Percentiles rank a stretch among this genome's conserved stretches.
Conservation (phyloP, 2,888 invertebrate genomes). For the Tinea pellionella region DNA sequence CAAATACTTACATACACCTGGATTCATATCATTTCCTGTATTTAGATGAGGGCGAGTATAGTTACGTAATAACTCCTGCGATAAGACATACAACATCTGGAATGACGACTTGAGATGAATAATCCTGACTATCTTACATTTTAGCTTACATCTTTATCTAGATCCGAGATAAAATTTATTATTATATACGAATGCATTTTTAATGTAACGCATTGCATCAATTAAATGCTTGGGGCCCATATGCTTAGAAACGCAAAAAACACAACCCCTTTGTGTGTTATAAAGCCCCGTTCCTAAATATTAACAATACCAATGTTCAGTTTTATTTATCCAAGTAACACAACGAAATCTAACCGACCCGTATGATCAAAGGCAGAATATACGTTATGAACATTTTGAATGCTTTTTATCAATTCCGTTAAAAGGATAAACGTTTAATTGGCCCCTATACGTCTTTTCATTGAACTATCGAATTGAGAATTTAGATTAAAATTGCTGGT, state of each 20-base stretch:
- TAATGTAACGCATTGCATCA: slow-evolving; percentile 51
- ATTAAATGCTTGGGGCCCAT: slow-evolving; percentile 35
- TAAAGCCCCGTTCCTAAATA: neutral
- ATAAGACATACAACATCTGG: neutral
- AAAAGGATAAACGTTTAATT: slow-evolving; percentile 70
- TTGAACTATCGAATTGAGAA: slow-evolving; percentile 56
- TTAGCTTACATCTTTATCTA: too few relatives aligned
- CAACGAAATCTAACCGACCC: neutral
- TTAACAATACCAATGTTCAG: neutral
- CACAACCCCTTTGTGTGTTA: neutral
- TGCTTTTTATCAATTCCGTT: slow-evolving; percentile 68
- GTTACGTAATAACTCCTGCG: neutral
- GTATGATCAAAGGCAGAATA: neutral
- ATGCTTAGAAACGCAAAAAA: neutral
- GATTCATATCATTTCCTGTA: neutral
- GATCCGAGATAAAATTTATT: neutral
- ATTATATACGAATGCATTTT: slow-evolving; percentile 46
- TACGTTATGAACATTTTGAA: slow-evolving; percentile 32
- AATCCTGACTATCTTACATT: neutral
- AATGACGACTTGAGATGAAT: neutral
- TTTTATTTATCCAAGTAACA: neutral
- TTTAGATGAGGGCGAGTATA: neutral
- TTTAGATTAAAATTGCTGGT: slow-evolving; percentile 41
- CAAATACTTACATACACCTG: neutral
- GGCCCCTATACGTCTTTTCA: slow-evolving; percentile 59